phyloP scores from a whole-genome alignment of 2,797 vertebrate genomes.

The Smutsia temminckii region DNA sequence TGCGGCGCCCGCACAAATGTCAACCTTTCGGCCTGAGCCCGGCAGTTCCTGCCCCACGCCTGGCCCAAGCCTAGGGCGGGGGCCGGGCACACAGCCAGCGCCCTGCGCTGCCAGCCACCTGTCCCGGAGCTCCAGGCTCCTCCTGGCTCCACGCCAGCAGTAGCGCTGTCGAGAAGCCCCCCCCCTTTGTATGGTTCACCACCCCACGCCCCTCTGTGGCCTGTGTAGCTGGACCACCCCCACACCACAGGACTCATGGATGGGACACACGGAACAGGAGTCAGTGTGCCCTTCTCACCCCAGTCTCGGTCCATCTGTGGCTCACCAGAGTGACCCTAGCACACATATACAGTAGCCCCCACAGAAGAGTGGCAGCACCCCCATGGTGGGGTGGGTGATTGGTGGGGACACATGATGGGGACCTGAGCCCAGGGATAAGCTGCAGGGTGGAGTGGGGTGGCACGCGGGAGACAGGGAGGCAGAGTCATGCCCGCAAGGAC shows the following conservation, averaged over 20 bases:
- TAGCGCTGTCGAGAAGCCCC: not conserved
- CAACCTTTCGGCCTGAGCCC: not conserved
- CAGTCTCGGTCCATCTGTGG: fast-evolving
- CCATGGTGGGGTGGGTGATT: not conserved
- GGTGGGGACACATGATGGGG: not conserved
- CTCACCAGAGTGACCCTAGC: not conserved
- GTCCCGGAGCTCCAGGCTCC: conserved; percentile 18
- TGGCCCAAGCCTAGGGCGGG: conserved; percentile 44
- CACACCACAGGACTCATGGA: no score
- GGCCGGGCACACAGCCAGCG: conserved; percentile 55
- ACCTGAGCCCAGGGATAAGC: not conserved
- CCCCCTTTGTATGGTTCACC: not conserved
- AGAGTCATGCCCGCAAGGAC: not conserved
- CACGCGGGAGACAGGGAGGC: not conserved
- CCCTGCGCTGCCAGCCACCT: conserved; percentile 47
- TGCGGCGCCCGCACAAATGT: not conserved
- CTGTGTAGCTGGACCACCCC: not conserved
- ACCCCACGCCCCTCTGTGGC: not conserved
- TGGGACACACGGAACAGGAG: fast-evolving
- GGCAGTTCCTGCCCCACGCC: conserved; percentile 57
- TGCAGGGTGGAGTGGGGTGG: not conserved
- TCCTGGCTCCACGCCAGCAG: not conserved
- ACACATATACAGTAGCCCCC: no score
- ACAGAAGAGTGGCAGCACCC: fast-evolving
- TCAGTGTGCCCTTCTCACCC: not conserved